phyloP scores from a whole-genome alignment of 2,888 invertebrate genomes.

The Idaea aversata region DNA sequence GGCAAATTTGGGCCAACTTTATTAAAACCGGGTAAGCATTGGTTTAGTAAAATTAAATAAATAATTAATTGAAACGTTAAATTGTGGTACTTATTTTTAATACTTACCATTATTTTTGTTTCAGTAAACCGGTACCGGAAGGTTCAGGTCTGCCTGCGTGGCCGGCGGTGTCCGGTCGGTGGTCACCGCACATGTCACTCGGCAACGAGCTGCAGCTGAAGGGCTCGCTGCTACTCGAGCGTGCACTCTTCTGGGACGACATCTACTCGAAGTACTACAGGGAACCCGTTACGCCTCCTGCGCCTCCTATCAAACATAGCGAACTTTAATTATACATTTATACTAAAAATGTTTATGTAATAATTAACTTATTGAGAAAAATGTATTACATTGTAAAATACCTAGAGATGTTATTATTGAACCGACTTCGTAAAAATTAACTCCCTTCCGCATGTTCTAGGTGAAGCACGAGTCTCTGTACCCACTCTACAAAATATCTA shows the following conservation, averaged over 20 bases:
- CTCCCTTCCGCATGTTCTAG: no score
- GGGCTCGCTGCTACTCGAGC: conserved; percentile 28
- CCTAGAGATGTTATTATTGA: no score
- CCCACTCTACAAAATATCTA: no score
- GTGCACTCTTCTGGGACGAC: conserved; percentile 41
- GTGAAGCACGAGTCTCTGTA: no score
- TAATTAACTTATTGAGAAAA: no score
- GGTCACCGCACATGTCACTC: conserved; percentile 45
- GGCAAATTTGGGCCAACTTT: conserved; percentile 47
- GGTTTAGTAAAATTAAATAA: background rate
- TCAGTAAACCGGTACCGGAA: conserved; percentile 41
- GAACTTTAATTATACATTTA: background rate
- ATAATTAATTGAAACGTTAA: background rate
- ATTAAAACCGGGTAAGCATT: conserved; percentile 42
- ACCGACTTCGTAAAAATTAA: no score
- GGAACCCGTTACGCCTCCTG: conserved; percentile 35
- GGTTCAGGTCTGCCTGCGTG: conserved; percentile 38
- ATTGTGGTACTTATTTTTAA: background rate
- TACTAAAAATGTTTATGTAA: background rate
- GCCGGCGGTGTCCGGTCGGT: conserved; percentile 35
- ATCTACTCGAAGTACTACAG: conserved; percentile 45
- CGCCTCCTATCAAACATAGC: conserved; percentile 9
- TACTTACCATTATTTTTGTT: conserved; percentile 5
- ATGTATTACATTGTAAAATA: no score
- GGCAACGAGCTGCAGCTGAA: conserved; percentile 33